phyloP scores from a whole-genome alignment of 2,113 vertebrate genomes.

The Trichechus manatus region DNA sequence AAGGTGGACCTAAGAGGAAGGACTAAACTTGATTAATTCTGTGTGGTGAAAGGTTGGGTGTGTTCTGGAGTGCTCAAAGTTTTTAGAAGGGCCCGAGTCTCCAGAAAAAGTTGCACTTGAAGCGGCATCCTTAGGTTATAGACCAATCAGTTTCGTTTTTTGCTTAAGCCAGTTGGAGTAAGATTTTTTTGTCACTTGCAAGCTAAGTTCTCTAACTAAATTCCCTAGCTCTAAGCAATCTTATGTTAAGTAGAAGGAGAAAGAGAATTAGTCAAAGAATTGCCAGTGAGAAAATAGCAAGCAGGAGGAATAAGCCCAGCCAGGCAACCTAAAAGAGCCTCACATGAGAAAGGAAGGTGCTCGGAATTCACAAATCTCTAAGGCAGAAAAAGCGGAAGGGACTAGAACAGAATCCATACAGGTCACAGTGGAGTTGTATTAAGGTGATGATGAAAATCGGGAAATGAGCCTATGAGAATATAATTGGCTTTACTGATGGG shows the following conservation, averaged over 20 bases:
- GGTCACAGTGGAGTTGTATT: background rate
- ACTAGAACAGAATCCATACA: background rate
- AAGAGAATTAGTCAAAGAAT: background rate
- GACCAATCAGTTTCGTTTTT: background rate
- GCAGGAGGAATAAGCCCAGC: background rate
- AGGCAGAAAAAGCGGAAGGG: background rate
- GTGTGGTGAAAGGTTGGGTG: background rate
- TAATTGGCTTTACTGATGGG: background rate
- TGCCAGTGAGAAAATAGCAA: background rate
- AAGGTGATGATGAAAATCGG: background rate
- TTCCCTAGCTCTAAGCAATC: background rate
- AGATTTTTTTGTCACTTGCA: background rate
- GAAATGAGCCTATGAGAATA: background rate
- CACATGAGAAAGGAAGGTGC: background rate
- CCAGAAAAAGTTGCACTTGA: background rate
- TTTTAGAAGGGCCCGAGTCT: background rate
- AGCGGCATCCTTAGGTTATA: background rate
- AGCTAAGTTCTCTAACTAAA: conserved; percentile 12
- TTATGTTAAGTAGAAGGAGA: background rate
- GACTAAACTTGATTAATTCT: background rate
- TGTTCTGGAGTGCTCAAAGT: background rate
- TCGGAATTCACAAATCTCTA: background rate
- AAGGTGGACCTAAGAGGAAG: background rate
- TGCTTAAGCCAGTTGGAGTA: background rate
- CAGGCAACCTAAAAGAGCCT: background rate